These are phyloP conservation scores for Tauraco hartlaubi DNA, from an alignment of 2,797 vertebrate genomes.

Conservation along the genomic window DNA sequence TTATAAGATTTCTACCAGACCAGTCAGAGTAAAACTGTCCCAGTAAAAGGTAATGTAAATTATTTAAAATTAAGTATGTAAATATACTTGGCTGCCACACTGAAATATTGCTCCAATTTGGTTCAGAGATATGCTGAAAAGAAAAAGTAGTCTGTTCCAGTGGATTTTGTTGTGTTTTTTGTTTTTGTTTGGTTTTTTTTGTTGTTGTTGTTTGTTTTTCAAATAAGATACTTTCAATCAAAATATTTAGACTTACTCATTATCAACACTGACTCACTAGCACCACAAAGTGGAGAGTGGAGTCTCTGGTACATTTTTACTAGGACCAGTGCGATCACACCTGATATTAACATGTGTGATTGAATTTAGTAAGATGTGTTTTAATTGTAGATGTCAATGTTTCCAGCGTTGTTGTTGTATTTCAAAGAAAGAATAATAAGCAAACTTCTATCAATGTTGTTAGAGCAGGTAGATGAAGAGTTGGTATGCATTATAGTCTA, in stretches of 20 bases:
- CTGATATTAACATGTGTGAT: background rate
- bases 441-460: background rate
- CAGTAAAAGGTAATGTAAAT: conserved; percentile 16
- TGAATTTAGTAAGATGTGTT: background rate
- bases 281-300: conserved; percentile 30
- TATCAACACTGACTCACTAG: conserved; percentile 6
- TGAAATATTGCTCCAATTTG: conserved; percentile 20
- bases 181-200: too few relatives aligned
- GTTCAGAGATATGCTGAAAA: conserved; percentile 1
- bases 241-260: conserved; percentile 13
- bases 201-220: background rate
- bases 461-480: background rate
- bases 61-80: conserved; percentile 40
- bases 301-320: background rate
- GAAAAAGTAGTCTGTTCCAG: background rate
- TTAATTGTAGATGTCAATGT: background rate
- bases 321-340: background rate
- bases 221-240: background rate
- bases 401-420: background rate
- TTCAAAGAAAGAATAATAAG: background rate
- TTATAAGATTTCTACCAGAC: background rate
- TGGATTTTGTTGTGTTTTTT: background rate
- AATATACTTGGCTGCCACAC: background rate
- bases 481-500: background rate
- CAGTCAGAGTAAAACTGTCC: background rate